Base-by-base conservation (phyloP, 2,113 vertebrate genomes). In the Vireo altiloquus region DNA sequence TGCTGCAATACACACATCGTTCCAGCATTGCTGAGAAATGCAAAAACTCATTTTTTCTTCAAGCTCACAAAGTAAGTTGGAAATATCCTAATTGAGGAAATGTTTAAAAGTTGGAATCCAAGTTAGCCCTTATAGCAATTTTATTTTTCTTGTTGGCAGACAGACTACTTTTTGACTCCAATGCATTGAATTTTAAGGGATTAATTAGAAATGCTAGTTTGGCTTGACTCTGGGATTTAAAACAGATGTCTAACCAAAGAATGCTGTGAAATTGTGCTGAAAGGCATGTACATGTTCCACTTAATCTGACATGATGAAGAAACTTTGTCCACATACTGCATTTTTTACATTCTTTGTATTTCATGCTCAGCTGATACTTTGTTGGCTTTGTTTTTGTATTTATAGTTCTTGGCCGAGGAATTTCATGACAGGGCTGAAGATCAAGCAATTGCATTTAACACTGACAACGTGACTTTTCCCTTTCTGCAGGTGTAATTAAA, bases 401-500 rank as follows among this genome's bases (percentile, higher is more conserved):
- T 91, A 53, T 87, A 74, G 24, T 22, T 89, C 21, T 79, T 70
- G 20, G 82, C 11, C 8, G 11, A 47, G 27, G 61, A 61, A 37
- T 80, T 83, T 91, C 18, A 15, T 59, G 16, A 15, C 30, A 46
- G 23, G 15, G 23, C 31, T 84, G 49, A 86, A 70, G 60, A 31
- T 46, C 3, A 54, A 56, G n/a, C 10, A 24, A 18, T 49, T 88
- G 19, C 50, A 17, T 68, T 72, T 75, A 70, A 50, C 3, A 31
- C 64, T 68, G 70, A 17, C 89, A 82, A 94, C 14, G 33, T n/a
- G n/a, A 37, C 71, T 97, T 90, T 95, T 95, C 54, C 60, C 56
- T 92, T 82, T 66, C 86, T 94, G 19, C 96, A 99, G 98, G 99
- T 84, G 97, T 99, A 97, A 99, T 99, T 97, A 99, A 98, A 97